Conservation (phyloP, 2,888 invertebrate species). For the Cybosia mesomella region DNA sequence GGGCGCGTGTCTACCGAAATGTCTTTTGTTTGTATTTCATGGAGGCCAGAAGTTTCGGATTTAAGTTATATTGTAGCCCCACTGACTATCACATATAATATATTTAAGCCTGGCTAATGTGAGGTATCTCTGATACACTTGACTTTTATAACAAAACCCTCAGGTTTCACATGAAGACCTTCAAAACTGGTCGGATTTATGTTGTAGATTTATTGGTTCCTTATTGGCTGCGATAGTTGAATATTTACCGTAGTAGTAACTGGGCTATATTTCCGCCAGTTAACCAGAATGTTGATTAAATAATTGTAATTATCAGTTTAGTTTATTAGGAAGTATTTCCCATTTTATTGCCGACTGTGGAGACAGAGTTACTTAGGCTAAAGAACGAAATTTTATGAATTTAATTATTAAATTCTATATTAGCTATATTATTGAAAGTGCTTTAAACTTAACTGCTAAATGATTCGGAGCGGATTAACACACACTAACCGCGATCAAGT, state of each 20-base stretch:
- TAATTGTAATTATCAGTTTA: slow-evolving; percentile 20
- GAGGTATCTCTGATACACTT: too few species aligned
- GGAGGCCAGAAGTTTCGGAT: too few species aligned
- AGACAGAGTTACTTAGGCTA: slow-evolving; percentile 7
- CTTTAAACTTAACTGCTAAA: not conserved
- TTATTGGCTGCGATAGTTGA: slow-evolving; percentile 16
- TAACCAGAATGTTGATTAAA: slow-evolving; percentile 21
- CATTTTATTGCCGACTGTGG: slow-evolving; percentile 2
- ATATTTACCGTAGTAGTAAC: slow-evolving; percentile 10
- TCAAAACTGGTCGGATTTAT: slow-evolving; percentile 20
- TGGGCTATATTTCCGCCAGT: slow-evolving; percentile 19
- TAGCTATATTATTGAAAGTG: not conserved
- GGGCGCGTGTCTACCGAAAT: too few species aligned
- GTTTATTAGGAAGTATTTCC: slow-evolving; percentile 20
- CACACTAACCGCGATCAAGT: not conserved
- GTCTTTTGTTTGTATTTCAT: too few species aligned
- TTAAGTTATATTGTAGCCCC: too few species aligned
- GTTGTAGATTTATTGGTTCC: slow-evolving; percentile 19
- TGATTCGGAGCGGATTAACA: not conserved
- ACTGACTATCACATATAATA: too few species aligned
- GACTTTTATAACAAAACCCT: too few species aligned
- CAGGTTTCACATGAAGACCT: too few species aligned
- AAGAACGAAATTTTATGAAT: slow-evolving; percentile 4
- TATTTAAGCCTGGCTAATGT: too few species aligned
- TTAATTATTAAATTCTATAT: not conserved